Base-by-base conservation (phyloP, 2,888 invertebrate genomes). In the Exephanes ischioxanthus region DNA sequence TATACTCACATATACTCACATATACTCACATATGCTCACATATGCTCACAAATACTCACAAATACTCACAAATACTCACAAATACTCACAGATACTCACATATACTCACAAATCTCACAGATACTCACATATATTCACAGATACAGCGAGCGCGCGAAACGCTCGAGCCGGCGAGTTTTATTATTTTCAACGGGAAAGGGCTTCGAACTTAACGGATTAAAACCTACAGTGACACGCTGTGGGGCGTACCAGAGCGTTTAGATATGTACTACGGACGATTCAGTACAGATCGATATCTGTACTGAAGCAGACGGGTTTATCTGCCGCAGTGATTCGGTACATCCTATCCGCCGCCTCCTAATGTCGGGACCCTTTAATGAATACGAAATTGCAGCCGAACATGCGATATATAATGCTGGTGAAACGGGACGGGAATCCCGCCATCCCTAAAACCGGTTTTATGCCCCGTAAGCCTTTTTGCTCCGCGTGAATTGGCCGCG, bases 301-400 rank as follows among this genome's bases (percentile, higher is more conserved):
- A 37, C 55, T 30, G 19, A n/a, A 55, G 22, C 48, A 41, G 75
- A 66, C 26, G 48, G 66, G 53, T 82, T 55, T 68, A 53, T 75
- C 63, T 66, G 26, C 30, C 51, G 51, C 33, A 83, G 61, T 37
- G 71, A 68, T 83, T 72, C 76, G 80, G 72, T 55, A 72, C 80
- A 78, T 66, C 77, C 67, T 67, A 84, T 82, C 79, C 55, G 68
- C 72, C 70, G 84, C 73, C 19, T 75, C 16, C 80, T 86, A 87
- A 88, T 84, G 63, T 16, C 16, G 45, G 84, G 73, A 81, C 81
- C 83, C 45, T 83, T 84, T 86, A 88, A 87, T 88, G 87, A 88
- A 87, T 87, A 87, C 68, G 80, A 86, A 87, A 88, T 88, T 88
- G 88, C 86, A 82, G 81, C 68, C 66, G 80, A 83, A 85, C 88